Percentiles rank a stretch among this genome's conserved stretches.
phyloP scores from a whole-genome alignment of 2,113 vertebrate species.

The Corydoras sp. region DNA sequence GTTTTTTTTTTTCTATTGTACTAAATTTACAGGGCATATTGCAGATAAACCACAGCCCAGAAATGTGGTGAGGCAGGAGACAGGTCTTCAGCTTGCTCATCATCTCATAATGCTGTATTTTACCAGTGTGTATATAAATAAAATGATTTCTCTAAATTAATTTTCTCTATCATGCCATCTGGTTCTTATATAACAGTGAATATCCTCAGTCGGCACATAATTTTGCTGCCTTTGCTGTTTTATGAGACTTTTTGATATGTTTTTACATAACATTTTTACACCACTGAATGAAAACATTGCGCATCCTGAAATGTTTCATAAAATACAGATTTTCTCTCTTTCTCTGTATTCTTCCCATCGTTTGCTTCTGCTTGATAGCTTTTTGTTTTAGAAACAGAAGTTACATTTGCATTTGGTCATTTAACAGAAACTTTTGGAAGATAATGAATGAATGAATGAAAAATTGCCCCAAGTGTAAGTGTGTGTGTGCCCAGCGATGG shows the following conservation, averaged over 20 bases:
- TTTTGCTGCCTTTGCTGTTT: background rate
- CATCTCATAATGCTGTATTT: constrained; percentile 37
- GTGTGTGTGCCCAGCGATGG: too few species aligned
- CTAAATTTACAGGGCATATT: constrained; percentile 33
- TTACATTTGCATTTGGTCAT: too few species aligned
- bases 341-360: too few species aligned
- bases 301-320: background rate
- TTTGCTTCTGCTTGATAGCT: too few species aligned
- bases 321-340: too few species aligned
- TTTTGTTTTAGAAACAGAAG: too few species aligned
- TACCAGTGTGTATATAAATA: constrained; percentile 39
- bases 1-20: constrained; percentile 2
- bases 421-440: too few species aligned
- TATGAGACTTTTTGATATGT: background rate
- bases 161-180: constrained; percentile 19
- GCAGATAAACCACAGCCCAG: constrained; percentile 20
- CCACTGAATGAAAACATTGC: too few species aligned
- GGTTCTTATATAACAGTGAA: constrained; percentile 10
- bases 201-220: background rate
- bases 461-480: too few species aligned
- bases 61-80: constrained; percentile 36
- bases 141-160: constrained; percentile 33
- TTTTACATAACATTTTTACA: too few species aligned
- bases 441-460: too few species aligned
- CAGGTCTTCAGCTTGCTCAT: constrained; percentile 19